Evolutionary conservation across 2,797 vertebrate species (phyloP).

Genomic region (Oophaga sylvatica): DNA sequence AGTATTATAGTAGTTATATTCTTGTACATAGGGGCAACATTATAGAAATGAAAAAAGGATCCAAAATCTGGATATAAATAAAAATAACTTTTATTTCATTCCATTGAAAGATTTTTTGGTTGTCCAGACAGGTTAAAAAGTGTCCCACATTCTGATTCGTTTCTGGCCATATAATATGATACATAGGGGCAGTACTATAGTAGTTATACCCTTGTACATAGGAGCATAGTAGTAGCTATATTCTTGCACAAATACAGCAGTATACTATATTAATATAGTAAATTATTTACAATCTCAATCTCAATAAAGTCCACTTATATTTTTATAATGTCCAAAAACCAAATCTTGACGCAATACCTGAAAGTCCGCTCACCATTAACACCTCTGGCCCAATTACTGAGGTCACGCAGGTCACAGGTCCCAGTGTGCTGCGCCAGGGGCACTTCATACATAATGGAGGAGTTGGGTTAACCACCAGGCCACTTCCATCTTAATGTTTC

Average conservation of each 20-base stretch:
- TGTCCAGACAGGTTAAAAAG: too few relatives aligned
- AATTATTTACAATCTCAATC: too few relatives aligned
- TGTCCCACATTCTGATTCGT: too few relatives aligned
- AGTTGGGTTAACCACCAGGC: conserved; percentile 46
- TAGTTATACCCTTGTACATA: too few relatives aligned
- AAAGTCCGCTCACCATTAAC: not conserved
- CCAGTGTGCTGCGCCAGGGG: not conserved
- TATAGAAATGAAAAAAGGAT: not conserved
- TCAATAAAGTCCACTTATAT: not conserved
- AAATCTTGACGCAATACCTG: not conserved
- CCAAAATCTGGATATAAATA: too few relatives aligned
- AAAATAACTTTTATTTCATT: too few relatives aligned
- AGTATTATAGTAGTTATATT: conserved; percentile 24
- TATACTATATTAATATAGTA: too few relatives aligned
- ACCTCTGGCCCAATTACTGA: not conserved
- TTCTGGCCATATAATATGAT: too few relatives aligned
- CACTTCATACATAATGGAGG: conserved; percentile 44
- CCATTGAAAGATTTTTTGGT: too few relatives aligned
- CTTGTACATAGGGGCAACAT: not conserved
- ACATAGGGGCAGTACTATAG: too few relatives aligned
- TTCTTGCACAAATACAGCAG: too few relatives aligned
- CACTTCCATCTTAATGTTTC: conserved; percentile 62
- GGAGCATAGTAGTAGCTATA: too few relatives aligned
- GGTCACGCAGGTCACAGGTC: conserved; percentile 46
- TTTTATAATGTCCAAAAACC: not conserved